Evolutionary conservation across 2,797 vertebrate species (phyloP).

Genomic region (Typhlichthys subterraneus): DNA sequence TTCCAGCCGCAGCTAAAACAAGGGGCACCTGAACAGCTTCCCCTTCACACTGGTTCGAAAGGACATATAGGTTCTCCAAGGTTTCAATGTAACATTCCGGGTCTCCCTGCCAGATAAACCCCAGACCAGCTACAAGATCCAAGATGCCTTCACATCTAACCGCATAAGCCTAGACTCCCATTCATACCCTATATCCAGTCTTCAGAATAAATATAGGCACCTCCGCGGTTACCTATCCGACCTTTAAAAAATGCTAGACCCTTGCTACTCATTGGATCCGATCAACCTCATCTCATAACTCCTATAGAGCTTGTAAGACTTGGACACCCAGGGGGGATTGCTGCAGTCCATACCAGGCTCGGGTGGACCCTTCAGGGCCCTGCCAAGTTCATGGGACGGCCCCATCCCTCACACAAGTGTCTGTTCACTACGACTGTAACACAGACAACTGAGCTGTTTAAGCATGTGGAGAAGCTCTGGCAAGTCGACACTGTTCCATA

Average conservation of each 20-base stretch:
- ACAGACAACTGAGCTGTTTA: neutral
- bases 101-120: neutral
- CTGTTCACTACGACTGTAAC: constrained; percentile 6
- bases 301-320: constrained; percentile 5
- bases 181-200: too few relatives aligned
- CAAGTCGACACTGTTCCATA: neutral
- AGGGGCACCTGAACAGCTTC: constrained; percentile 1
- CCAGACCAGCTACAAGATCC: constrained; percentile 8
- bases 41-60: constrained; percentile 6
- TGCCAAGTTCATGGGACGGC: neutral
- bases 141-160: constrained; percentile 2
- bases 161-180: neutral
- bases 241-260: neutral
- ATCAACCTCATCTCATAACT: constrained; percentile 17
- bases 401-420: constrained; percentile 7
- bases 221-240: too few relatives aligned
- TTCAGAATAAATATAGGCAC: too few relatives aligned
- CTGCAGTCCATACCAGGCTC: constrained; percentile 7
- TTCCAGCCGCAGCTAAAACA: constrained; percentile 1
- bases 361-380: constrained; percentile 16
- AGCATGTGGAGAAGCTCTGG: neutral
- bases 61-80: constrained; percentile 7
- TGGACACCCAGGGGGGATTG: constrained; percentile 1
- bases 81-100: neutral
- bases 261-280: constrained; percentile 13